Evolutionary conservation across 2,797 vertebrate species (phyloP).

Genomic region (Gobio occitaniae): DNA sequence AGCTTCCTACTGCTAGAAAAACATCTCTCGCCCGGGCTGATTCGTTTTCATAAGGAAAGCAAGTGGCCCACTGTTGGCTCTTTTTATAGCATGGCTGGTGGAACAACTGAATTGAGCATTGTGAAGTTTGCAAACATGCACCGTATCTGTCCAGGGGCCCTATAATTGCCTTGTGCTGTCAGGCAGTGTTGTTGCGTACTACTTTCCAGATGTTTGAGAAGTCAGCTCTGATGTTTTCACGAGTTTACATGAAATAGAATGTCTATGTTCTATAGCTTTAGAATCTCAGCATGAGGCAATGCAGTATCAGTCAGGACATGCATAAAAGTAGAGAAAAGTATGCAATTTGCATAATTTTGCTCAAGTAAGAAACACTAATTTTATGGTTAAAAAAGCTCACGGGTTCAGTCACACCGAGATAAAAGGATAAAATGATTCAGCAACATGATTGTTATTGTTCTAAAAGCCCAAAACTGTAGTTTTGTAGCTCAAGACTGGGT

Average conservation of each 20-base stretch:
- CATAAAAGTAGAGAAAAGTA: background rate
- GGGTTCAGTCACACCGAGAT: background rate
- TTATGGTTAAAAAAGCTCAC: background rate
- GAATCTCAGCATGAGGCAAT: background rate
- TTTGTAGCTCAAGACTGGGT: background rate
- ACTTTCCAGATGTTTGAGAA: slow-evolving; percentile 40
- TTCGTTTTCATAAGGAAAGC: slow-evolving; percentile 59
- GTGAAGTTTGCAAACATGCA: slow-evolving; percentile 54
- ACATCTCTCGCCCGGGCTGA: slow-evolving; percentile 53
- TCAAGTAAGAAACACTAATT: background rate
- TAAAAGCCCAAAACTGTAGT: background rate
- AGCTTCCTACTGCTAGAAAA: slow-evolving; percentile 64
- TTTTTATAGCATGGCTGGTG: slow-evolving; percentile 63
- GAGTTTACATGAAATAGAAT: background rate
- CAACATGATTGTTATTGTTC: background rate
- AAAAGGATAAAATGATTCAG: background rate
- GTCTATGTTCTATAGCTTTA: background rate
- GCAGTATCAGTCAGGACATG: background rate
- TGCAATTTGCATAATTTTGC: background rate
- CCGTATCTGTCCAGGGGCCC: slow-evolving; percentile 51
- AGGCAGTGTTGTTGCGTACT: slow-evolving; percentile 34
- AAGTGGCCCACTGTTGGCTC: slow-evolving; percentile 49
- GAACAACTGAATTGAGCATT: slow-evolving; percentile 59
- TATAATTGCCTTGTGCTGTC: slow-evolving; percentile 56
- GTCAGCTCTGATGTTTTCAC: background rate